Evolutionary conservation across 1,140 invertebrate species (phyloP), one percentile per base, ranked within the genome.

Genomic region (Papilio polyxenes): DNA sequence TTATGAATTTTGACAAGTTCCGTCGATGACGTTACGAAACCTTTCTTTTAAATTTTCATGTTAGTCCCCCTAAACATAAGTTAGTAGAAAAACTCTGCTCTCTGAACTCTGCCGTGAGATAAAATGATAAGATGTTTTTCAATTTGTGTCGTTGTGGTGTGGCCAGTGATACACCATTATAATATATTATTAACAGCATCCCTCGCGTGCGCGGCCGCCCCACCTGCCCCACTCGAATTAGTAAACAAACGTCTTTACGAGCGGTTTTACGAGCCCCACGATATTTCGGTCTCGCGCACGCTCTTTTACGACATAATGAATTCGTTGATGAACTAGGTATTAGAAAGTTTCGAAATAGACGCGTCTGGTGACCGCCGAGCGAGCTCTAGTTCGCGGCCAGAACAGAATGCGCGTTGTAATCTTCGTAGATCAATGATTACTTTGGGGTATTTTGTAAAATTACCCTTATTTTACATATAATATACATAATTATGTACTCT

Each of bases 191-290:
- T 89, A 87, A 87, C 90, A 91, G 89, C 88, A 89, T 90, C 91
- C 90, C 90, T 89, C 87, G 87, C 84, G 85, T 83, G 81, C 82
- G 85, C 83, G 86, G 83, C 82, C 84, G 85, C 91, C 90, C 90
- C 91, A 90, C 91, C 91, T 92, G 91, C 92, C 91, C 90, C 91
- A 91, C 92, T 94, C 91, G 91, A 93, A 93, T 94, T 93, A 92
- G 93, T 94, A 94, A 94, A 94, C 93, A 94, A 93, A 93, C 92
- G 92, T 90, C 91, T 93, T 94, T 94, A 93, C 92, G 92, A 93
- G 87, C 91, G 89, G 86, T 89, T 94, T 94, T 93, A 93, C 92
- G 92, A 92, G 81, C 83, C 92, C 90, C 89, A 89, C 92, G 93
- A 93, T 94, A 94, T 94, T 94, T 94, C 89, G 92, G 93, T 93